These are phyloP conservation scores for Drosophila gunungcola DNA, from an alignment of 1,140 invertebrate species.

Conservation along the genomic window DNA sequence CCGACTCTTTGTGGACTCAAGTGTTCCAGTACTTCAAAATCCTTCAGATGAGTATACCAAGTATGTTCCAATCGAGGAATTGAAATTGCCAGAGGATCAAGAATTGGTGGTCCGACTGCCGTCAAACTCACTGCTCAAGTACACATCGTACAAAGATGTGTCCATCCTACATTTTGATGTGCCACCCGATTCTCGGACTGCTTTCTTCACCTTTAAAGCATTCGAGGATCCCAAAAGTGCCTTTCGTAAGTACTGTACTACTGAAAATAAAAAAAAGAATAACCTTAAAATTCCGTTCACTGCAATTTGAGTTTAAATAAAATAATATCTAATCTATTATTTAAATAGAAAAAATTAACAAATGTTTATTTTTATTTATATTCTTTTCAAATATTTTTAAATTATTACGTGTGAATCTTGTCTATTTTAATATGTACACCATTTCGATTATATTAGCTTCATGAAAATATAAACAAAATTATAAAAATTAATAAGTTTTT, in stretches of 20 bases:
- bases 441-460: no score
- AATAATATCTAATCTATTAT: no score
- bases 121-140: conserved; percentile 81
- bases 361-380: no score
- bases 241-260: conserved; percentile 73
- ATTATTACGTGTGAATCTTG: no score
- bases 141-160: conserved; percentile 82
- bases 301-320: no score
- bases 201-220: conserved; percentile 81
- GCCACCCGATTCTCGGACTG: conserved; percentile 64
- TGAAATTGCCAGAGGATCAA: conserved; percentile 64
- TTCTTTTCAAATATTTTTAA: no score
- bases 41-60: conserved; percentile 44
- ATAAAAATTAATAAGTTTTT: no score
- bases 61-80: conserved; percentile 55
- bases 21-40: conserved; percentile 57
- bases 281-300: no score
- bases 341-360: no score
- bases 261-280: no score
- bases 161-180: conserved; percentile 82
- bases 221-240: conserved; percentile 79
- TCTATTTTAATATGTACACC: no score
- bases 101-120: conserved; percentile 76
- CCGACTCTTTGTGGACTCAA: conserved; percentile 35
- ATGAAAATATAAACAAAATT: no score